Evolutionary conservation across 1,140 invertebrate species (phyloP), one percentile per base, ranked within the genome.

Genomic region (Pseudomyrmex sp.): DNA sequence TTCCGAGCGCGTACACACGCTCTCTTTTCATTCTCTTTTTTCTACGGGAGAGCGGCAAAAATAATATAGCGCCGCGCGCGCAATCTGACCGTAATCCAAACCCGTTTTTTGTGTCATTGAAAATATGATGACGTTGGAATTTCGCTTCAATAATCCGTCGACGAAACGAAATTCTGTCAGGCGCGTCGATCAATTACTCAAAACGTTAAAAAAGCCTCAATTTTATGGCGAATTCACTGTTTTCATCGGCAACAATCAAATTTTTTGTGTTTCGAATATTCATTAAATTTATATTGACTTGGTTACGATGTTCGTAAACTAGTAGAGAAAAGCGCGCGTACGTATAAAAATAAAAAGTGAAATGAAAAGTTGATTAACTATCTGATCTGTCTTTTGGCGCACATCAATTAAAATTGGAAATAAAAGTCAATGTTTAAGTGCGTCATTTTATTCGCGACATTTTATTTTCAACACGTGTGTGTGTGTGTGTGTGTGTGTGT

Each of bases 81-180:
- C 35, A 35, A n/a, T 46, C 20, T 18, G 12, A 59, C 20, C 52
- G 76, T 79, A 70, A 79, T 80, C 54, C 66, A 72, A 70, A 59
- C 54, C 8, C 8, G n/a, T 58, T 9, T 80, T 72, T 80, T 72
- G 54, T 15, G n/a, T 50, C 44, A 80, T 61, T 44, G 76, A 72
- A 72, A 80, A 72, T 72, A 50, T n/a, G 44, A 59, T 79, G 23
- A 79, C 44, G 13, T n/a, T 80, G 54, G 35, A 80, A 80, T 50
- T 48, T 72, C n/a, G 65, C 44, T 23, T 59, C 35, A n/a, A 61
- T 72, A 80, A 70, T 70, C 66, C 18, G 9, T 23, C 2, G 48
- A 26, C 65, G 54, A 59, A 54, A 59, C 15, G 20, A 50, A 72
- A 70, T 18, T 70, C 44, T 79, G 7, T 54, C 68, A 35, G 23